A percentile compares a stretch with the other conserved stretches of the same genome.
Conservation (phyloP, 2,888 invertebrate genomes). For the Campoplex nolae region DNA sequence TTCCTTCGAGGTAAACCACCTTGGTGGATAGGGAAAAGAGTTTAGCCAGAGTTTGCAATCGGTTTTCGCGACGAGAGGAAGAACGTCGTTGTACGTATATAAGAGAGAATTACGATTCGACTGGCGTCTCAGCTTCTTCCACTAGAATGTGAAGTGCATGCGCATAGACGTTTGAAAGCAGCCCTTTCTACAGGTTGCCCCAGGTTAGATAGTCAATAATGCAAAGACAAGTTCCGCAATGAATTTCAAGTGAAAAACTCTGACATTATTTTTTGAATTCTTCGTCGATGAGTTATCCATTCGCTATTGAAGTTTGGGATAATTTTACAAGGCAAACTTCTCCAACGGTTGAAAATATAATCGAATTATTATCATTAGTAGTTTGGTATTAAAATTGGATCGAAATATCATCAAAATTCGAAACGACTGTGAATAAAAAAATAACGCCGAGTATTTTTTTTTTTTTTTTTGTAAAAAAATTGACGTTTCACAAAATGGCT, state of each 20-base stretch:
- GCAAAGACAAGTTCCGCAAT: neutral
- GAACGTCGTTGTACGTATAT: constrained; percentile 16
- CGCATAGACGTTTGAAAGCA: constrained; percentile 21
- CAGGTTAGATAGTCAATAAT: neutral
- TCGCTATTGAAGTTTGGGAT: neutral
- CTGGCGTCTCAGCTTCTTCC: constrained; percentile 44
- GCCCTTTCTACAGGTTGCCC: neutral
- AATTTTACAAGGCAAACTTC: neutral
- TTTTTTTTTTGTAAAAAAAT: neutral
- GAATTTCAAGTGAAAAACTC: neutral
- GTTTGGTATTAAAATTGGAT: neutral
- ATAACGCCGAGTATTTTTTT: neutral
- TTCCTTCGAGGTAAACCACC: constrained; percentile 1
- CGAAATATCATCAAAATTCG: neutral
- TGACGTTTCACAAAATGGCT: neutral
- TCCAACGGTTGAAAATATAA: neutral
- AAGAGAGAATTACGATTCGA: constrained; percentile 57
- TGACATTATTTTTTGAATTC: neutral
- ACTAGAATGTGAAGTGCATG: constrained; percentile 10
- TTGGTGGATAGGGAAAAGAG: constrained; percentile 20
- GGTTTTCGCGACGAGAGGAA: constrained; percentile 32
- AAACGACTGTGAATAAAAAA: neutral
- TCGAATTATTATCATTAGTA: neutral
- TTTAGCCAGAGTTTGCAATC: constrained; percentile 52
- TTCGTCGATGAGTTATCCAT: neutral